Base-by-base conservation (phyloP, 2,113 vertebrate species). In the Pycnonotus jocosus region DNA sequence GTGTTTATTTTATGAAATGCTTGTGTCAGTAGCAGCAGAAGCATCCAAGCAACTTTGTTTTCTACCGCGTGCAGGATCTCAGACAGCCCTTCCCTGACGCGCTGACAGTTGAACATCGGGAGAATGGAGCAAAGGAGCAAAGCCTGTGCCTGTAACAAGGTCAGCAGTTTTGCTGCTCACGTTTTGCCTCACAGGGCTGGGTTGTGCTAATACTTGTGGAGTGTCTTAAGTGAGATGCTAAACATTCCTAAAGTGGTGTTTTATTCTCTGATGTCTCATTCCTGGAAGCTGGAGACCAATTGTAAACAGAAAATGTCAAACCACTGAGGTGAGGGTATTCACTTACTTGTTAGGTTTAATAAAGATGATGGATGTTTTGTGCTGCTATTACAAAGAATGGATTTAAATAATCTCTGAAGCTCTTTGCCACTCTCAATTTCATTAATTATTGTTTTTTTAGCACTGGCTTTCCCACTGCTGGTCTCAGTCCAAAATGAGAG, bases 1-100 rank as follows among this genome's bases (percentile, higher is more conserved):
- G n/a, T 54, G 38, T 88, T 95, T 90, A 58, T 86, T 73, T 86
- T 45, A 71, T 62, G 60, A 83, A 90, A 62, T 12, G 60, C 60
- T 88, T 1, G 0, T 88, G 86, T 82, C 64, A 56, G 86, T 61
- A 83, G 74, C 53, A 28, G 66, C 87, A 71, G 65, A 78, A 48
- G 37, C 68, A 35, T 86, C 57, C 47, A 40, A 78, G 42, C 27
- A 45, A 37, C 16, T 23, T 68, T 78, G 53, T 65, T 77, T 86
- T 58, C 33, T 66, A 4, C 9, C 0, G 11, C 22, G 37, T 4
- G 18, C 61, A 31, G 44, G 27, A 44, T 53, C 81, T 57, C 69
- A 77, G 93, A 33, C 69, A 62, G 58, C 47, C 71, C 64, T 62
- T 35, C 31, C 58, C 64, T 47, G 24, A 35, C 1, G 11, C 0